These are phyloP conservation scores for Turritopsis dohrnii DNA, from an alignment of 30 jellyfish, hydroid and myxozoan species.

Conservation along the genomic window DNA sequence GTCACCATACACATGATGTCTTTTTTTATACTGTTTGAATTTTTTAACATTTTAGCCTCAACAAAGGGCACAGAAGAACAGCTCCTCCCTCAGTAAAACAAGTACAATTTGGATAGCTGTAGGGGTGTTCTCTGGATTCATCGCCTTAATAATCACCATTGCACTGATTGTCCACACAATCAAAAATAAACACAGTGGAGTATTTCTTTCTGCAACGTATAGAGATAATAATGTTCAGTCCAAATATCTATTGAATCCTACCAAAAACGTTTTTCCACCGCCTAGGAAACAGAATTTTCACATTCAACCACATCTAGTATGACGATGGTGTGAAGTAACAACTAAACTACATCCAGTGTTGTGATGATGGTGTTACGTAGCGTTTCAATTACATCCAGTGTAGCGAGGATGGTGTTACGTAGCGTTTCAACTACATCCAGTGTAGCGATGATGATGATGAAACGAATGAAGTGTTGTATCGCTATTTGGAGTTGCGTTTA, in stretches of 20 bases:
- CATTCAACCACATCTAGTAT: slow-evolving; percentile 8
- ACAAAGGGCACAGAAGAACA: not conserved
- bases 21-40: not conserved
- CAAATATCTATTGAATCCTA: no score
- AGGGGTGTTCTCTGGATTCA: slow-evolving; percentile 74
- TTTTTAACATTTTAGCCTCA: not conserved
- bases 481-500: no score
- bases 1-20: no score
- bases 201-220: slow-evolving; percentile 36
- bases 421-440: not conserved
- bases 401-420: not conserved
- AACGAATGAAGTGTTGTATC: no score
- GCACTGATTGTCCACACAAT: slow-evolving; percentile 68
- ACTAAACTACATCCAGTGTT: not conserved
- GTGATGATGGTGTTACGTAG: not conserved
- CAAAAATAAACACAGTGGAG: slow-evolving; percentile 47
- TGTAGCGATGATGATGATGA: not conserved
- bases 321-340: not conserved
- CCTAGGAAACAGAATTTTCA: not conserved
- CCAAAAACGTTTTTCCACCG: not conserved
- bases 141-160: slow-evolving; percentile 52
- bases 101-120: slow-evolving; percentile 72
- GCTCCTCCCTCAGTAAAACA: slow-evolving; percentile 36
- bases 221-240: not conserved
- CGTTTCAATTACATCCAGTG: not conserved